Percentiles rank a stretch among this genome's conserved stretches.
These are phyloP conservation scores for Philypnodon macrostomus DNA, from an alignment of 2,797 vertebrate genomes.

Conservation along the genomic window DNA sequence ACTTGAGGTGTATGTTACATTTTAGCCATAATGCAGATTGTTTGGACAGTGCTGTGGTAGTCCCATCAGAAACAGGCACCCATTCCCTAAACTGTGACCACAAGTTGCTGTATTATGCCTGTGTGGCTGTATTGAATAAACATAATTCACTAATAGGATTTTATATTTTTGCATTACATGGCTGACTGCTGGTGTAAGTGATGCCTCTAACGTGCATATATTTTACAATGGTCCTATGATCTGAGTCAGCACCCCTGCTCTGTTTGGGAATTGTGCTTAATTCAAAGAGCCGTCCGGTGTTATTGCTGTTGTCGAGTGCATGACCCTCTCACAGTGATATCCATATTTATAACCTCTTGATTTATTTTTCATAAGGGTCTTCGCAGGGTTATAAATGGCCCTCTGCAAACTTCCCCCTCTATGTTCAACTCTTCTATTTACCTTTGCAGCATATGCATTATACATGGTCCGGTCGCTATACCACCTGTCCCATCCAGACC, in stretches of 20 bases:
- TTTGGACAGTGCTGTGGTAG: too few species aligned
- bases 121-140: background rate
- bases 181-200: too few species aligned
- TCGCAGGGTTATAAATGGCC: slow-evolving; percentile 19
- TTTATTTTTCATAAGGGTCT: slow-evolving; percentile 48
- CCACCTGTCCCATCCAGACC: slow-evolving; percentile 5
- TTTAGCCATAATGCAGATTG: too few species aligned
- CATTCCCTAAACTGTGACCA: background rate
- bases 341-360: slow-evolving; percentile 50
- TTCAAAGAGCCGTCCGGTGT: slow-evolving; percentile 19
- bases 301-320: slow-evolving; percentile 16
- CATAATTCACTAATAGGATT: background rate
- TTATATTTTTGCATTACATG: background rate
- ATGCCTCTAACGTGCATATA: background rate
- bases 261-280: slow-evolving; percentile 30
- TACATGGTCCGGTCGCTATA: slow-evolving; percentile 13
- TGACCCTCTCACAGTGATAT: slow-evolving; percentile 35
- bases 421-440: slow-evolving; percentile 19
- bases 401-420: slow-evolving; percentile 17
- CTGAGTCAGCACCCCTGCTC: slow-evolving; percentile 37
- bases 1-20: too few species aligned
- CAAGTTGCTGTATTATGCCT: background rate
- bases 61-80: too few species aligned
- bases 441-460: slow-evolving; percentile 11
- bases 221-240: slow-evolving; percentile 16